phyloP scores from a whole-genome alignment of 2,888 invertebrate genomes.

The Leptothorax acervorum region DNA sequence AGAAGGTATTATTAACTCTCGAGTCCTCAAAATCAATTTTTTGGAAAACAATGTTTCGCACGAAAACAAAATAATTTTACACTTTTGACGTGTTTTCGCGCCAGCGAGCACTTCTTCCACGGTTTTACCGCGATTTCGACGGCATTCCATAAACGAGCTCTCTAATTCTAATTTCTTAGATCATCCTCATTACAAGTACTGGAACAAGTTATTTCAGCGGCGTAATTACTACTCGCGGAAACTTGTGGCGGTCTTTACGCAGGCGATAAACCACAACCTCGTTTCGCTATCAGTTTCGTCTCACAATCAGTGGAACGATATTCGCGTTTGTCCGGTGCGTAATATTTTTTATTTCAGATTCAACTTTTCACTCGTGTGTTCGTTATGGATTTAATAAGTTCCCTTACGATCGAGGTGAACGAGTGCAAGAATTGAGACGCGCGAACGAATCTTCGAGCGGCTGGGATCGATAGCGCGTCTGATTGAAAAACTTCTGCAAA shows the following conservation, averaged over 20 bases:
- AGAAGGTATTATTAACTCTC: conserved; percentile 8
- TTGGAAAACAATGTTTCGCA: neutral
- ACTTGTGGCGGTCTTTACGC: neutral
- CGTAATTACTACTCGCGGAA: neutral
- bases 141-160: neutral
- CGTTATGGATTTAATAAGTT: conserved; percentile 14
- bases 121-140: neutral
- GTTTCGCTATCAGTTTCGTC: neutral
- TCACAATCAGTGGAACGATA: neutral
- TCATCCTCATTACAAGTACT: neutral
- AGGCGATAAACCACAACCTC: conserved; percentile 8
- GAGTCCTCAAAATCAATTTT: neutral
- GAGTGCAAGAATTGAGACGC: conserved; percentile 8
- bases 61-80: neutral
- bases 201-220: neutral
- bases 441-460: conserved; percentile 5
- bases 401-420: neutral
- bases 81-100: neutral
- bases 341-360: conserved; percentile 5
- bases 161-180: conserved; percentile 3
- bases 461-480: conserved; percentile 16
- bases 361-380: neutral
- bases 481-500: conserved; percentile 29
- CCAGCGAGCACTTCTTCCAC: neutral
- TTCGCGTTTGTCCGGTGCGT: neutral